These are phyloP conservation scores for Camelus dromedarius DNA, from an alignment of 2,113 vertebrate genomes.

Conservation along the genomic window DNA sequence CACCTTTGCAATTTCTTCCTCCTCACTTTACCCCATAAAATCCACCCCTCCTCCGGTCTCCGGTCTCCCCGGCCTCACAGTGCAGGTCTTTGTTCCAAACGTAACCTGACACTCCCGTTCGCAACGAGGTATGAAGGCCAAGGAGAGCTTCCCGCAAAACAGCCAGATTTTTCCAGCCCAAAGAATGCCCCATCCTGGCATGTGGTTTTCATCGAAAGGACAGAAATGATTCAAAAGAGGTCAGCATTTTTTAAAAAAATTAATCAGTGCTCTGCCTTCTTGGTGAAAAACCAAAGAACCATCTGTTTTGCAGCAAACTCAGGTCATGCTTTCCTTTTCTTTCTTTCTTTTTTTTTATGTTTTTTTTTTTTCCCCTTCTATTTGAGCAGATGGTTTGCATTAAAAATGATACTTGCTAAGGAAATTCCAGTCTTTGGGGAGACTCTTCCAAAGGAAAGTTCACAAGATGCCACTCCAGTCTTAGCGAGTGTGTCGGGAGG, in stretches of 20 bases:
- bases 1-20: rapidly evolving
- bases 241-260: neutral
- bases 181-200: rapidly evolving
- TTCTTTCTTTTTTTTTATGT: no score
- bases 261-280: neutral
- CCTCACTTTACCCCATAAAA: neutral
- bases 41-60: no score
- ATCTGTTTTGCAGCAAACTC: neutral
- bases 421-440: neutral
- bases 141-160: neutral
- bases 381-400: slow-evolving; percentile 20
- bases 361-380: no score
- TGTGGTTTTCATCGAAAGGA: neutral
- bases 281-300: neutral
- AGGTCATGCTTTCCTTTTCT: neutral
- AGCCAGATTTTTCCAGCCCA: neutral
- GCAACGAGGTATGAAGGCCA: rapidly evolving
- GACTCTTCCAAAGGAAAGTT: neutral
- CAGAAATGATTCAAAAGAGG: neutral
- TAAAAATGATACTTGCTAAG: neutral
- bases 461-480: rapidly evolving
- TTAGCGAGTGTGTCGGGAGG: rapidly evolving
- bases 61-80: neutral
- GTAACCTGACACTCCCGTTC: neutral
- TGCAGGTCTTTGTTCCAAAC: neutral